Evolutionary conservation across 2,113 vertebrate species (phyloP).

Genomic region (Austrofundulus limnaeus): DNA sequence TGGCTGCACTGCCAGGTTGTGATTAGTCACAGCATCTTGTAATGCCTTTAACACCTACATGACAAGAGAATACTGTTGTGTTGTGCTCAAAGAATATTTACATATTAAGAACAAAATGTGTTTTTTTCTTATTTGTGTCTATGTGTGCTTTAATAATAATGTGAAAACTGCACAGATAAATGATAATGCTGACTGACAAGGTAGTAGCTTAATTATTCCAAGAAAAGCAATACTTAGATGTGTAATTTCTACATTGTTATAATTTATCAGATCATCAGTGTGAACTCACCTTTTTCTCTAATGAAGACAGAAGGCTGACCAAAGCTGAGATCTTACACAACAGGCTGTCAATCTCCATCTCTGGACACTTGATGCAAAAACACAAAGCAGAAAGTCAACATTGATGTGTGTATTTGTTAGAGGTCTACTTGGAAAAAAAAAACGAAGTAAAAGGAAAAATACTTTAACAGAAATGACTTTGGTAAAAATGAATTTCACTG

Average conservation of each 20-base stretch:
- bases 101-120: background rate
- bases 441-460: no score
- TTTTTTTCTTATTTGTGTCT: background rate
- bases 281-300: constrained; percentile 84
- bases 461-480: no score
- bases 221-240: background rate
- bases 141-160: no score
- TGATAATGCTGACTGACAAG: no score
- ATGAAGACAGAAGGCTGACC: constrained; percentile 81
- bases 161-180: no score
- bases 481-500: no score
- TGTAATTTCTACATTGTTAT: background rate
- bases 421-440: no score
- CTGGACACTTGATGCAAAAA: constrained; percentile 57
- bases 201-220: background rate
- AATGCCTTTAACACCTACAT: constrained; percentile 82
- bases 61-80: constrained; percentile 8
- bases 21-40: constrained; percentile 81
- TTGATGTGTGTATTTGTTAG: background rate
- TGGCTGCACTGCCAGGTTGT: constrained; percentile 81
- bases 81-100: background rate
- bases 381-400: background rate
- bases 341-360: constrained; percentile 82
- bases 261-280: background rate
- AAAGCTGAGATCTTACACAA: constrained; percentile 82